Conservation (phyloP, 2,888 invertebrate genomes). For the Drosophila neonasuta region DNA sequence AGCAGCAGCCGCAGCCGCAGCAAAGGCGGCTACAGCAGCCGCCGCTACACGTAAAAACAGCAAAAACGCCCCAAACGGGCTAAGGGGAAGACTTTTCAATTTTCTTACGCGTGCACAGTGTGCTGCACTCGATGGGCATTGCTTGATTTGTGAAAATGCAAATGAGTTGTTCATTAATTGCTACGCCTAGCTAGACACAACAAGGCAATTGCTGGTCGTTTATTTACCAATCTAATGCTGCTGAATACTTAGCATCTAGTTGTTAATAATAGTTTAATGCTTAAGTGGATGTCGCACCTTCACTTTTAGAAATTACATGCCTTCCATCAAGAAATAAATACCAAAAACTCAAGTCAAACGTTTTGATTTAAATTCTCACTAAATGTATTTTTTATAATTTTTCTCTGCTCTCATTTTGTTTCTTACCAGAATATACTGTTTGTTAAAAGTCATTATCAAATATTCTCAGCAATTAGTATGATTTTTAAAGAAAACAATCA, state of each 20-base stretch:
- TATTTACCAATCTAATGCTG: not conserved
- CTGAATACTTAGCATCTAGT: slow-evolving; percentile 22
- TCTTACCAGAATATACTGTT: not conserved
- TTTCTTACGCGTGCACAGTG: slow-evolving; percentile 68
- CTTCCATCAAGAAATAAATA: slow-evolving; percentile 5
- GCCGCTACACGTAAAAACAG: slow-evolving; percentile 62
- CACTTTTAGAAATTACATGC: slow-evolving; percentile 5
- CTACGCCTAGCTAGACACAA: slow-evolving; percentile 5
- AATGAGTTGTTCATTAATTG: slow-evolving; percentile 51
- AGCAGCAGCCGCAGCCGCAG: slow-evolving; percentile 38
- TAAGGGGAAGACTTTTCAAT: slow-evolving; percentile 46
- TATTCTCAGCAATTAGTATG: not conserved
- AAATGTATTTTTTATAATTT: not conserved
- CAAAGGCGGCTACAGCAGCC: too few relatives aligned
- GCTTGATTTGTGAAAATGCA: slow-evolving; percentile 10
- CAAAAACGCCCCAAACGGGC: slow-evolving; percentile 59
- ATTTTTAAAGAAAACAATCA: not conserved
- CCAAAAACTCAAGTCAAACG: not conserved
- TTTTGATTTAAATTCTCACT: too few relatives aligned
- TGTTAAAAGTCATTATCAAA: not conserved
- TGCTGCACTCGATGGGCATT: slow-evolving; percentile 23
- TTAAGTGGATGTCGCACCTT: slow-evolving; percentile 31
- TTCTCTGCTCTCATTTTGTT: not conserved
- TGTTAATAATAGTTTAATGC: slow-evolving; percentile 34
- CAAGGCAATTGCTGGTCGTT: not conserved